These are phyloP conservation scores for Drosophila colorata DNA, from an alignment of 2,888 invertebrate genomes.

Conservation along the genomic window DNA sequence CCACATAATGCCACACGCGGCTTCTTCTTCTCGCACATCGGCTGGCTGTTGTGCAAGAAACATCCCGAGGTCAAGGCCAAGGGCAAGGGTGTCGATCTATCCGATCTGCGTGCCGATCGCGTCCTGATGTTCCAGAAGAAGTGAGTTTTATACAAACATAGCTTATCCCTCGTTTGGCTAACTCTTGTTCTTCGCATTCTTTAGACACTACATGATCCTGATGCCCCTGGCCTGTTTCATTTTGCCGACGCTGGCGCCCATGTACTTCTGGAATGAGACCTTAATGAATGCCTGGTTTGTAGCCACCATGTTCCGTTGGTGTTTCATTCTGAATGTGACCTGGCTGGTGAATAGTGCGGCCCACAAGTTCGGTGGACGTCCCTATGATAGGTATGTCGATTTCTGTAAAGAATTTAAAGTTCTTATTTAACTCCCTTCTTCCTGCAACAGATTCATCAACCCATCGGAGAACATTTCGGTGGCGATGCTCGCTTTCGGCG, in stretches of 20 bases:
- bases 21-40: constrained; percentile 98
- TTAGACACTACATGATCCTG: constrained; percentile 90
- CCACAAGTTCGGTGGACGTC: constrained; percentile 91
- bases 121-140: constrained; percentile 95
- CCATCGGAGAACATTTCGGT: constrained; percentile 89
- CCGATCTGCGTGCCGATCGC: constrained; percentile 93
- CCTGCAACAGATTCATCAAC: constrained; percentile 86
- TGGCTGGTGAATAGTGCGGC: constrained; percentile 97
- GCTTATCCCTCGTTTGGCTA: background rate
- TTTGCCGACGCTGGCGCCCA: constrained; percentile 91
- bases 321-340: constrained; percentile 92
- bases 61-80: constrained; percentile 95
- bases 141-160: constrained; percentile 86
- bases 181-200: background rate
- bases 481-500: constrained; percentile 88
- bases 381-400: constrained; percentile 89
- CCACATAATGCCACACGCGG: constrained; percentile 96
- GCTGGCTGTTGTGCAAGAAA: constrained; percentile 96
- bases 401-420: background rate
- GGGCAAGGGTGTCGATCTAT: constrained; percentile 93
- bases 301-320: constrained; percentile 91
- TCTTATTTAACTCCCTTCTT: background rate
- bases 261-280: constrained; percentile 92
- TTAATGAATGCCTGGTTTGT: constrained; percentile 89
- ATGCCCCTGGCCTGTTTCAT: constrained; percentile 92